These are phyloP conservation scores for Microchrysa polita DNA, from an alignment of 2,888 invertebrate species.

Conservation along the genomic window DNA sequence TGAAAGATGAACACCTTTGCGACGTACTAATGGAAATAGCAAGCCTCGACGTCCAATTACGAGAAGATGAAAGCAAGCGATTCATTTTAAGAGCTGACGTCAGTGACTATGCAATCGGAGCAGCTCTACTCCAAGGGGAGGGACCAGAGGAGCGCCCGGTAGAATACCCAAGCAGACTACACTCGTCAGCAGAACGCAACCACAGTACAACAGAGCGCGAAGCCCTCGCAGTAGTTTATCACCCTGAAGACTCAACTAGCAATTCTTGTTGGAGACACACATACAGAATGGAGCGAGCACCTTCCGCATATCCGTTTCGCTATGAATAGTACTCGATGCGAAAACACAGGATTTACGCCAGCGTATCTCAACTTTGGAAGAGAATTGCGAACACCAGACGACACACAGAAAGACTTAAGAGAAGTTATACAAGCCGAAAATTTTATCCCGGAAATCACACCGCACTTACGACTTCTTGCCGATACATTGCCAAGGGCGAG, in stretches of 20 bases:
- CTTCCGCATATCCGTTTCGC: slow-evolving; percentile 59
- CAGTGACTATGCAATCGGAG: too few relatives aligned
- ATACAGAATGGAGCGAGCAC: slow-evolving; percentile 54
- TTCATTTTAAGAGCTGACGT: slow-evolving; percentile 53
- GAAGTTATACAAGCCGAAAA: too few relatives aligned
- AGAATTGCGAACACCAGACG: slow-evolving; percentile 57
- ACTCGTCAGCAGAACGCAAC: neutral
- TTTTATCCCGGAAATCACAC: too few relatives aligned
- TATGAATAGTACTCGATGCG: slow-evolving; percentile 57
- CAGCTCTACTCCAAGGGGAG: too few relatives aligned
- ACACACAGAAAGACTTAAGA: slow-evolving; percentile 54
- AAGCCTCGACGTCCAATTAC: too few relatives aligned
- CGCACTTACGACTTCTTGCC: neutral
- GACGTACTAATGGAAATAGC: too few relatives aligned
- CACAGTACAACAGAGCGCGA: neutral
- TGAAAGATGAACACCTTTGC: too few relatives aligned
- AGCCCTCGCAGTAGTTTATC: too few relatives aligned
- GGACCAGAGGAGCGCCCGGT: neutral
- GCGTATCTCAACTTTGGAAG: slow-evolving; percentile 59
- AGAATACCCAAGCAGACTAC: neutral
- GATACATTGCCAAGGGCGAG: neutral
- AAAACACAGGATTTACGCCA: slow-evolving; percentile 55
- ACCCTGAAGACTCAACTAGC: too few relatives aligned
- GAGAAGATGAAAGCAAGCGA: slow-evolving; percentile 51
- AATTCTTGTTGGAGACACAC: too few relatives aligned